Evolutionary conservation across 2,113 vertebrate species (phyloP), one percentile per base, ranked within the genome.

Genomic region (Acanthisitta chloris): DNA sequence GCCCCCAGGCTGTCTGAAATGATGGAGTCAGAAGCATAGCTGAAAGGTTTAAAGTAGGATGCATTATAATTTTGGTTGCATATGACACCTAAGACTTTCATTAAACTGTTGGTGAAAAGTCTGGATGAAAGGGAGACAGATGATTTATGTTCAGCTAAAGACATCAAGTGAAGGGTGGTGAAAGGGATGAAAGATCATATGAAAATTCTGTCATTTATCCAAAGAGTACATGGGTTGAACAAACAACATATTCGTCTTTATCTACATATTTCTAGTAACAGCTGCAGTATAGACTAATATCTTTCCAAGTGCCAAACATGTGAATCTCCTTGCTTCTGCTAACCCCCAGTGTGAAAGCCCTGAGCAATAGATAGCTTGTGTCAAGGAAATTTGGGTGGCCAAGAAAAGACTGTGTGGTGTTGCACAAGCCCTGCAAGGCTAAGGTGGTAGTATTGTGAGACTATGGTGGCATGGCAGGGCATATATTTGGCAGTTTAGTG

Each of bases 381-480:
- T 46, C 20, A 58, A 71, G 52, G 24, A 71, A 45, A 11, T 38
- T 33, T 66, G 12, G 2, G 9, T 29, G 57, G 12, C 16, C 29
- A 54, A 38, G 46, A 23, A 77, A 78, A 36, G 8, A 33, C 3
- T 4, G 9, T 26, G 20, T 31, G n/a, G 23, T 18, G 2, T 23
- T 36, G 20, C 18, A 34, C 29, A 66, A 69, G 17, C 15, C 6
- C 21, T 52, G 21, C 31, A 57, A 79, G 12, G 4, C 55, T n/a
- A 25, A 76, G 33, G 40, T 33, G 5, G 6, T 6, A 9, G 38
- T 3, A 45, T 12, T 15, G 16, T 55, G 36, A 81, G 54, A 12
- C 17, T 19, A 0, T 10, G 28, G 46, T 11, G n/a, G 42, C 6
- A 2, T 0, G 0, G 17, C 31, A 42, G 38, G 42, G 16, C 8